These are phyloP conservation scores for Carcina quercana DNA, from an alignment of 2,888 invertebrate species.

Conservation along the genomic window DNA sequence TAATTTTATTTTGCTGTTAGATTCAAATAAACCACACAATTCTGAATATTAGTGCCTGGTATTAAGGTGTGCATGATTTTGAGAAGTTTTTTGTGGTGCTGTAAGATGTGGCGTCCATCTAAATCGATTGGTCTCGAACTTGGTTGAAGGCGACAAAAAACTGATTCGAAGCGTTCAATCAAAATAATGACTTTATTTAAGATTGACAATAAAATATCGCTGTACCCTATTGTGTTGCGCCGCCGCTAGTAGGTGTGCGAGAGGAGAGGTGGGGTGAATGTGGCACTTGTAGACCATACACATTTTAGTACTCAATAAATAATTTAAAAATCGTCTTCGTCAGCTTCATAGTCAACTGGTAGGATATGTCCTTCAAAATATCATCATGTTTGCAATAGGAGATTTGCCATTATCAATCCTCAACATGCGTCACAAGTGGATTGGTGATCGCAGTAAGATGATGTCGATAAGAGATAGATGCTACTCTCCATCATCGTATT, in stretches of 20 bases:
- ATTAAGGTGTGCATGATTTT: background rate
- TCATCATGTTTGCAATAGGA: too few species aligned
- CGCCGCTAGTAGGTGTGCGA: slow-evolving; percentile 36
- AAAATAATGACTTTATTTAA: slow-evolving; percentile 74
- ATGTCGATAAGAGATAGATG: too few species aligned
- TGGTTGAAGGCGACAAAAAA: slow-evolving; percentile 37
- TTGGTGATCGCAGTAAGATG: too few species aligned
- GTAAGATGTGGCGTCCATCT: slow-evolving; percentile 52
- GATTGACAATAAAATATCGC: slow-evolving; percentile 71
- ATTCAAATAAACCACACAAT: background rate
- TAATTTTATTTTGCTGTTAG: background rate
- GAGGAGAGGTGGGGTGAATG: slow-evolving; percentile 1
- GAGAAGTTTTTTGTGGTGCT: slow-evolving; percentile 15
- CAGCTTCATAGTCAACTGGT: too few species aligned
- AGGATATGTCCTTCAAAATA: too few species aligned
- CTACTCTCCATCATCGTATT: too few species aligned
- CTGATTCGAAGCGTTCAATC: slow-evolving; percentile 53
- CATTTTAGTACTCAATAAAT: too few species aligned
- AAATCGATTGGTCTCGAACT: slow-evolving; percentile 62
- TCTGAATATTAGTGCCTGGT: background rate
- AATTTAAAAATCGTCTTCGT: too few species aligned
- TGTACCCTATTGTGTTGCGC: slow-evolving; percentile 47
- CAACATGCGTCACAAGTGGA: too few species aligned
- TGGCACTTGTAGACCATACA: background rate
- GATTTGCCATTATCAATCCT: too few species aligned